A percentile compares a stretch with the other conserved stretches of the same genome.
phyloP scores from a whole-genome alignment of 2,888 invertebrate genomes.

The Caenorhabditis wallacei region DNA sequence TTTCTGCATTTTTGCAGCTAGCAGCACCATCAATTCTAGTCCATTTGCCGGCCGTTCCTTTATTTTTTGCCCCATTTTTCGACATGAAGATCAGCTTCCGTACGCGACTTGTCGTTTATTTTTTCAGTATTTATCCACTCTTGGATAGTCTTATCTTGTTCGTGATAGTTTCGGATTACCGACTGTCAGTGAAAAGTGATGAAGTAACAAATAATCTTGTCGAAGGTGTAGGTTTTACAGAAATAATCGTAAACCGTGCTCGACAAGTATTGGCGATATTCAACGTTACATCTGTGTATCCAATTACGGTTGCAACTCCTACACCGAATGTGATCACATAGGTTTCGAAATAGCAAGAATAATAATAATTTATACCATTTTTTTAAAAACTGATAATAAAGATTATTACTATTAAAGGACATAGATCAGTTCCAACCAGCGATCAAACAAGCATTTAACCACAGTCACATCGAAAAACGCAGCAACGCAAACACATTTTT shows the following conservation, averaged over 20 bases:
- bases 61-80: slow-evolving; percentile 39
- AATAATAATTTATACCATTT: too few relatives aligned
- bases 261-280: neutral
- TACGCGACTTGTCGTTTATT: slow-evolving; percentile 22
- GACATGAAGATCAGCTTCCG: slow-evolving; percentile 45
- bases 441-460: slow-evolving; percentile 2
- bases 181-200: neutral
- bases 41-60: slow-evolving; percentile 35
- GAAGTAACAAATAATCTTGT: too few relatives aligned
- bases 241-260: neutral
- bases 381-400: too few relatives aligned
- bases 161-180: slow-evolving; percentile 9
- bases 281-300: neutral
- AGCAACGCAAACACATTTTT: neutral
- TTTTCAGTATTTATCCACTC: slow-evolving; percentile 42
- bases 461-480: neutral
- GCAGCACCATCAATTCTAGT: slow-evolving; percentile 26
- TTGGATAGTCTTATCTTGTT: slow-evolving; percentile 34
- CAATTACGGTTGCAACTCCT: neutral
- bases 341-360: too few relatives aligned
- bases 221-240: neutral
- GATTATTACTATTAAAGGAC: neutral
- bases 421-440: neutral
- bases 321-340: too few relatives aligned
- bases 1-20: slow-evolving; percentile 19